phyloP scores from a whole-genome alignment of 2,113 vertebrate genomes.

The Dunckerocampus dactyliophorus region DNA sequence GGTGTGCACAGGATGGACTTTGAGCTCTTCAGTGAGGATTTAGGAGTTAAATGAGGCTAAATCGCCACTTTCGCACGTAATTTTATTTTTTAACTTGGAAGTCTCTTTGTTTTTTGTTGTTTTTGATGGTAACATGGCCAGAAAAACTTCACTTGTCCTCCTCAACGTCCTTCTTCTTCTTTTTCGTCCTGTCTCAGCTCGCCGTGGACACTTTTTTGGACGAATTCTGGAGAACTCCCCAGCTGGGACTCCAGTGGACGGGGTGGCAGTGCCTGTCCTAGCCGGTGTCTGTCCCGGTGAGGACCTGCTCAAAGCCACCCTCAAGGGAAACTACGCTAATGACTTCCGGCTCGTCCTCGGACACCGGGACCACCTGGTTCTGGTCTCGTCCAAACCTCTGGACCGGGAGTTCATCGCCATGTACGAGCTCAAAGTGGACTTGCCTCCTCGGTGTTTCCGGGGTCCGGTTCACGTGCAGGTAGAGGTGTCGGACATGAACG shows the following conservation, averaged over 20 bases:
- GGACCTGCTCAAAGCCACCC: constrained; percentile 23
- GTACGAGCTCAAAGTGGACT: constrained; percentile 60
- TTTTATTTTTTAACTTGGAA: neutral
- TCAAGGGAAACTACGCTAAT: constrained; percentile 57
- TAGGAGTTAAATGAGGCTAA: neutral
- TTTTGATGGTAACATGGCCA: constrained; percentile 66
- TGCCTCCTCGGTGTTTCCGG: constrained; percentile 41
- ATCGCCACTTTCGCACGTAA: neutral
- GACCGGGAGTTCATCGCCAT: constrained; percentile 69
- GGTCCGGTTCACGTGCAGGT: constrained; percentile 54
- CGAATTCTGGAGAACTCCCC: constrained; percentile 64
- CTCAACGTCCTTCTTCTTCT: constrained; percentile 13
- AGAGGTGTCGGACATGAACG: constrained; percentile 70
- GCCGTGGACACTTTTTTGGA: constrained; percentile 43
- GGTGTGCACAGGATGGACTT: constrained; percentile 12
- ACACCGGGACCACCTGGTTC: constrained; percentile 31
- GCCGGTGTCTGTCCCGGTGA: constrained; percentile 34
- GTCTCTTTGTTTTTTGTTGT: neutral
- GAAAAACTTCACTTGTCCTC: constrained; percentile 26
- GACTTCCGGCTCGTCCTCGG: constrained; percentile 56
- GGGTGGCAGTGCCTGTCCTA: constrained; percentile 44
- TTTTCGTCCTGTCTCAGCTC: constrained; percentile 19
- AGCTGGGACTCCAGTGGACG: constrained; percentile 62
- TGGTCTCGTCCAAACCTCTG: constrained; percentile 68
- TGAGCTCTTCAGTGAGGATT: neutral